Conservation (phyloP, 2,113 vertebrate genomes). For the Solenodon paradoxus region DNA sequence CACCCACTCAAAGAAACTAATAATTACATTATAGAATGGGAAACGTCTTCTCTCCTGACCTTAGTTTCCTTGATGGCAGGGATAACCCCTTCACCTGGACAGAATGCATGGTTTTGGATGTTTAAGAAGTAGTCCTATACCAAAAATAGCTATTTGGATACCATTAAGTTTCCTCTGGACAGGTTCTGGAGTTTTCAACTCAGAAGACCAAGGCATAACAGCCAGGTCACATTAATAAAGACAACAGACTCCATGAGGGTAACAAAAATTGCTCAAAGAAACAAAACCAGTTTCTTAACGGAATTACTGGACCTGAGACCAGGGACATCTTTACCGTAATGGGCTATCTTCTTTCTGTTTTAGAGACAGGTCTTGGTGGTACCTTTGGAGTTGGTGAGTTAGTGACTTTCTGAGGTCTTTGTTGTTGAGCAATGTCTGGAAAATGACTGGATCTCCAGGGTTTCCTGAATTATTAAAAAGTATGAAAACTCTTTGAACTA, state of each 20-base stretch:
- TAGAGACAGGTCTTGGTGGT: not conserved
- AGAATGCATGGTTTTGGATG: not conserved
- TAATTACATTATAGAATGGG: not conserved
- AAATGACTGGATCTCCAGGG: slow-evolving; percentile 21
- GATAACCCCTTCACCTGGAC: not conserved
- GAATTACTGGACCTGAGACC: not conserved
- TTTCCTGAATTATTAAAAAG: slow-evolving; percentile 61
- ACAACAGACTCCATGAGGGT: not conserved
- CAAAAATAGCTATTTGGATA: too few relatives aligned
- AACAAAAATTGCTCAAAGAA: not conserved
- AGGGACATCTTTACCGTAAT: not conserved
- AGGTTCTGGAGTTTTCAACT: too few relatives aligned
- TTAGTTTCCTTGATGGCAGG: not conserved
- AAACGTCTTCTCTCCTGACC: not conserved
- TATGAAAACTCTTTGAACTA: slow-evolving; percentile 47
- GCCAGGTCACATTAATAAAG: too few relatives aligned
- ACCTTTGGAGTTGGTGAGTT: not conserved
- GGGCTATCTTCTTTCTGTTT: not conserved
- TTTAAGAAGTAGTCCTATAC: not conserved
- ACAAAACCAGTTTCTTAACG: not conserved
- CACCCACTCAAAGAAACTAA: not conserved
- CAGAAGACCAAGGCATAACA: too few relatives aligned
- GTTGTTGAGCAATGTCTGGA: not conserved
- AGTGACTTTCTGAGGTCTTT: slow-evolving; percentile 30
- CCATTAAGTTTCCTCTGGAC: too few relatives aligned